phyloP scores from a whole-genome alignment of 2,888 invertebrate genomes.

The Asteroscopus sphinx region DNA sequence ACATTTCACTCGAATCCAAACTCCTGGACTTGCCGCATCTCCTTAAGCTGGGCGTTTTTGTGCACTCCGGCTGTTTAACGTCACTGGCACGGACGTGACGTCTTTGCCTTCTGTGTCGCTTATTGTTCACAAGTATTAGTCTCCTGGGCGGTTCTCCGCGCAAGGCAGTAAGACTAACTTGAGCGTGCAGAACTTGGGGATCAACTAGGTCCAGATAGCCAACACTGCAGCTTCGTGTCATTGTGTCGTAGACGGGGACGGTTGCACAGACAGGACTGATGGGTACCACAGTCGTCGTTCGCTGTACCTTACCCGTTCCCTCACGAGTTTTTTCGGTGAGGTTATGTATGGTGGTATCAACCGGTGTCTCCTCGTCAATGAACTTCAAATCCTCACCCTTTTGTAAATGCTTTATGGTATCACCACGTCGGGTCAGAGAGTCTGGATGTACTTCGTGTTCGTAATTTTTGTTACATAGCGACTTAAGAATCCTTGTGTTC shows the following conservation, averaged over 20 bases:
- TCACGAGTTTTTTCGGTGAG: conserved; percentile 67
- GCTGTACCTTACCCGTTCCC: conserved; percentile 66
- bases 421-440: conserved; percentile 71
- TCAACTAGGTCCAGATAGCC: conserved; percentile 96
- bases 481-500: conserved; percentile 83
- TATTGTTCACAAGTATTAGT: conserved; percentile 92
- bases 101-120: conserved; percentile 70
- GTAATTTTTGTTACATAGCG: conserved; percentile 80
- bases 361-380: conserved; percentile 92
- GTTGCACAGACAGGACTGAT: conserved; percentile 90
- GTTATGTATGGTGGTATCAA: conserved; percentile 63
- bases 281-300: conserved; percentile 91
- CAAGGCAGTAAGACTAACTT: conserved; percentile 92
- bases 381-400: conserved; percentile 91
- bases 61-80: conserved; percentile 64
- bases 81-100: conserved; percentile 77
- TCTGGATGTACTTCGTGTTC: conserved; percentile 83
- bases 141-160: conserved; percentile 94
- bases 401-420: conserved; percentile 73
- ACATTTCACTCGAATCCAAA: conserved; percentile 95
- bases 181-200: conserved; percentile 93
- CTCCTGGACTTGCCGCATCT: conserved; percentile 95
- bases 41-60: conserved; percentile 88
- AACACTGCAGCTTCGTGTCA: conserved; percentile 96
- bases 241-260: conserved; percentile 90